Percentiles rank a stretch among this genome's conserved stretches.
phyloP scores from a whole-genome alignment of 1,140 invertebrate species.

The Neodiprion pinetum region DNA sequence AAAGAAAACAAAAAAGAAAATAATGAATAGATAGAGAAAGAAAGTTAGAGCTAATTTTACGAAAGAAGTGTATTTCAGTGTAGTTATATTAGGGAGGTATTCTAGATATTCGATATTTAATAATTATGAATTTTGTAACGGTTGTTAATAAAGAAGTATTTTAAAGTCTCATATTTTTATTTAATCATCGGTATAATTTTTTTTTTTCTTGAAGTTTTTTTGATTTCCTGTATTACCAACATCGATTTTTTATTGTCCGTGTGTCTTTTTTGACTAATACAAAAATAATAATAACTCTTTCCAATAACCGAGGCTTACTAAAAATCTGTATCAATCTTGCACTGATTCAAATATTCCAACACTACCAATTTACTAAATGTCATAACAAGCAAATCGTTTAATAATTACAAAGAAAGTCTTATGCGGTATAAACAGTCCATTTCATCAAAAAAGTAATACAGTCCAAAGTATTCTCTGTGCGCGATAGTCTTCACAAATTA shows the following conservation, averaged over 20 bases:
- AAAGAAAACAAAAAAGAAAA: neutral
- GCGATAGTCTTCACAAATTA: neutral
- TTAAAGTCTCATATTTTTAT: neutral
- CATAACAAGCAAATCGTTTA: no score
- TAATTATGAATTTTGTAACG: slow-evolving; percentile 1
- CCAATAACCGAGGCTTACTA: neutral
- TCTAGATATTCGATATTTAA: neutral
- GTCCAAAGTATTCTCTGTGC: neutral
- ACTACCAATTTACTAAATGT: no score
- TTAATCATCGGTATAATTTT: neutral
- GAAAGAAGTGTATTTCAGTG: neutral
- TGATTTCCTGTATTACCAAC: neutral
- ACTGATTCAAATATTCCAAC: no score
- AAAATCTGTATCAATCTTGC: neutral
- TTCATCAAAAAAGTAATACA: no score
- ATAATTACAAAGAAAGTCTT: no score
- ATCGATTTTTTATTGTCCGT: neutral
- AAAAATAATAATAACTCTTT: neutral
- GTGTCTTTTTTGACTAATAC: neutral
- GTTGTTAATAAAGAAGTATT: slow-evolving; percentile 4
- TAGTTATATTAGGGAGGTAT: neutral
- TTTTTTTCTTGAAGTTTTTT: neutral
- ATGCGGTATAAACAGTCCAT: no score
- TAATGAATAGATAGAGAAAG: neutral
- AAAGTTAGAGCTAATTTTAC: slow-evolving; percentile 3